These are phyloP conservation scores for Dendrocincla fuliginosa DNA, from an alignment of 2,797 vertebrate genomes.

Conservation along the genomic window DNA sequence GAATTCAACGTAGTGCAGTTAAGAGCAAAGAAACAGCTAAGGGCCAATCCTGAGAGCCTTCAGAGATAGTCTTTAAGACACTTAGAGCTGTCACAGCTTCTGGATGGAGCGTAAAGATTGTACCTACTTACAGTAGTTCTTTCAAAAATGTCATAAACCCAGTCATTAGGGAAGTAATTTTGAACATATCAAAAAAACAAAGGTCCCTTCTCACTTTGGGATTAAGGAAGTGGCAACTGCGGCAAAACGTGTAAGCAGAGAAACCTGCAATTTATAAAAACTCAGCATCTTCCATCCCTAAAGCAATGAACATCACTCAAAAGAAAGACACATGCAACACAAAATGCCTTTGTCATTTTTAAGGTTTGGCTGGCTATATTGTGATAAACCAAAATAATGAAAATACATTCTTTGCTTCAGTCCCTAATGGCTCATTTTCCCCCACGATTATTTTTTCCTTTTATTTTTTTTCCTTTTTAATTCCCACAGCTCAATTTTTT, in stretches of 20 bases:
- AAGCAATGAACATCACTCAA: background rate
- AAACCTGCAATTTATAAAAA: background rate
- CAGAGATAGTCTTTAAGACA: background rate
- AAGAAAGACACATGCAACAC: background rate
- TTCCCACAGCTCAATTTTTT: background rate
- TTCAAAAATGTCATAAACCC: background rate
- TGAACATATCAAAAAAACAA: background rate
- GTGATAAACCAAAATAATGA: background rate
- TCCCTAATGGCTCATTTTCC: background rate
- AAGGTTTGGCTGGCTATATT: background rate
- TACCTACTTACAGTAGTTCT: background rate
- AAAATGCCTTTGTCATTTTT: background rate
- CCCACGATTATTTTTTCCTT: background rate
- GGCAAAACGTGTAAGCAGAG: background rate
- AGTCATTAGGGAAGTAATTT: background rate
- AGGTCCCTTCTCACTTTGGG: background rate
- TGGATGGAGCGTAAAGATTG: background rate
- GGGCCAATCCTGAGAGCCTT: background rate
- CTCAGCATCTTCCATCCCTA: background rate
- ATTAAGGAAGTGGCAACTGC: background rate
- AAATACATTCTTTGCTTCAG: background rate
- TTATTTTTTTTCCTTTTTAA: background rate
- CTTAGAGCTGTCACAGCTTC: background rate
- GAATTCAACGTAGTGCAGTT: rapidly evolving
- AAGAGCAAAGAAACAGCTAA: background rate